Conservation (phyloP, 2,888 invertebrate species). For the Anticlea derivata region DNA sequence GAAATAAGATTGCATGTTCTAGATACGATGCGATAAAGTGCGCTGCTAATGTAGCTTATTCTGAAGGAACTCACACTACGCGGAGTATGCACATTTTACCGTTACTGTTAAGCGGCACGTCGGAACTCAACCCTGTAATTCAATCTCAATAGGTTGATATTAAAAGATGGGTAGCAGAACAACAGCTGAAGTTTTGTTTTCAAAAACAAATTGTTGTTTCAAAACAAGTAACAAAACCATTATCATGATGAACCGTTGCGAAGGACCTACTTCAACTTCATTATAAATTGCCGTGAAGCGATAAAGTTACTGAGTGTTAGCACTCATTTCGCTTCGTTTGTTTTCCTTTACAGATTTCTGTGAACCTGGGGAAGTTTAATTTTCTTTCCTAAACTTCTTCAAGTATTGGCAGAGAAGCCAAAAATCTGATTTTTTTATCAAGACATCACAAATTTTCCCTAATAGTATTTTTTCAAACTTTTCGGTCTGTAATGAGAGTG, state of each 20-base stretch:
- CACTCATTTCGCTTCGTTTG: constrained; percentile 45
- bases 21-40: too few relatives aligned
- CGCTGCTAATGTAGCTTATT: too few relatives aligned
- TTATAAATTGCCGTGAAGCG: constrained; percentile 40
- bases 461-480: constrained; percentile 38
- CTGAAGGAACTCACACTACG: too few relatives aligned
- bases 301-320: constrained; percentile 43
- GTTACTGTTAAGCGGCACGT: too few relatives aligned
- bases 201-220: constrained; percentile 18
- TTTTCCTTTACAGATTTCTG: constrained; percentile 41
- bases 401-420: constrained; percentile 48
- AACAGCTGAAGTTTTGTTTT: constrained; percentile 11
- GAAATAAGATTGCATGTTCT: too few relatives aligned
- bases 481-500: constrained; percentile 32
- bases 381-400: constrained; percentile 45
- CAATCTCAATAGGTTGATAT: too few relatives aligned
- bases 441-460: constrained; percentile 33
- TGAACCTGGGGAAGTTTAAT: constrained; percentile 46
- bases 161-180: neutral
- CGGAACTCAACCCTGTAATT: too few relatives aligned
- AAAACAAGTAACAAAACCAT: constrained; percentile 19
- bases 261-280: constrained; percentile 17
- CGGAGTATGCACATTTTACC: too few relatives aligned
- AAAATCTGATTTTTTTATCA: constrained; percentile 45
- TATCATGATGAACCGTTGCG: constrained; percentile 18